Conservation (phyloP, 2,113 vertebrate species). For the Scalopus aquaticus region DNA sequence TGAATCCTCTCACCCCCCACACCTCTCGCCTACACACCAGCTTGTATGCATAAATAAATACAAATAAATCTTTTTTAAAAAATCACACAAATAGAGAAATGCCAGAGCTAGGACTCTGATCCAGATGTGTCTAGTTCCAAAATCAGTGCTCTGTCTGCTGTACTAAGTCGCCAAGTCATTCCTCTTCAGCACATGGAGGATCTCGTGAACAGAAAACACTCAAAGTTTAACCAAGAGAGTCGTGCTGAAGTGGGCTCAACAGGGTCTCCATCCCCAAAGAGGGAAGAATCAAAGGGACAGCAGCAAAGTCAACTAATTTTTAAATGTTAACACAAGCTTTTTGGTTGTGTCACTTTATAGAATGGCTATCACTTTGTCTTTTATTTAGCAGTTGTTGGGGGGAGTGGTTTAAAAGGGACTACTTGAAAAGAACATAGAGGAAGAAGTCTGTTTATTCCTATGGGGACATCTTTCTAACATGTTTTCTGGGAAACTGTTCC, state of each 20-base stretch:
- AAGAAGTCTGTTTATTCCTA: constrained; percentile 53
- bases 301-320: background rate
- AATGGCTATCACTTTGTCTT: background rate
- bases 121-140: background rate
- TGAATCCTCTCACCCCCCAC: no score
- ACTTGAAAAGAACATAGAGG: background rate
- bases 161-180: background rate
- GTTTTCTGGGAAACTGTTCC: constrained; percentile 47
- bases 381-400: background rate
- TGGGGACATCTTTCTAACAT: constrained; percentile 23
- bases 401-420: background rate
- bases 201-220: background rate
- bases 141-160: background rate
- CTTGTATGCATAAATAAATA: no score
- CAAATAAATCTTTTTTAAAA: no score
- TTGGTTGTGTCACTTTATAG: background rate
- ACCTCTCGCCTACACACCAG: no score
- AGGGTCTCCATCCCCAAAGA: background rate
- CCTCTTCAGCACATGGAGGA: background rate
- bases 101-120: background rate
- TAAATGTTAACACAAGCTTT: background rate
- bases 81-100: background rate
- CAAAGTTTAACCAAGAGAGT: background rate
- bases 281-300: background rate
- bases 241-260: no score